Evolutionary conservation across 2,797 vertebrate genomes (phyloP), one percentile per base, ranked within the genome.

Genomic region (Chelonia mydas): DNA sequence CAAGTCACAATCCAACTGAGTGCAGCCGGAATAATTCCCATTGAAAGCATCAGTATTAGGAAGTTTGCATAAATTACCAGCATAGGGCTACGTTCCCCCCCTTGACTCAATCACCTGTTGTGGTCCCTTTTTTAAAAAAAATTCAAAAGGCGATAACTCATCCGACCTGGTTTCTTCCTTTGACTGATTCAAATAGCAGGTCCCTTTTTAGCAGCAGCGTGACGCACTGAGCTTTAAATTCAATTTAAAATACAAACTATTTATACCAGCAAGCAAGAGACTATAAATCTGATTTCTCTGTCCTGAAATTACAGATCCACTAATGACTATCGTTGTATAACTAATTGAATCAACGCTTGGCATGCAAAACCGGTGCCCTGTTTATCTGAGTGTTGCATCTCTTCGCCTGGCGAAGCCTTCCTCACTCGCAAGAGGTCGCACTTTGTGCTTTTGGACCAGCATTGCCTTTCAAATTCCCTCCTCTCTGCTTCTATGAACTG

Each of bases 221-320:
- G 97, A 98, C 97, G 96, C 97, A 97, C 27, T 0, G 92, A 89
- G 93, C 96, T 97, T 97, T 95, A 95, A 97, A 98, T 97, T 97
- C 94, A 97, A 98, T 98, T 97, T 97, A 93, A 92, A 95, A 95
- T 92, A 94, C 96, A 95, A 95, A 96, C 96, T 97, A 97, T 98
- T 97, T 97, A 96, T 97, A 97, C 94, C 96, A 92, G 95, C 92
- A 95, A 96, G 95, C 83, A 96, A 96, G 96, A 95, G 96, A 95
- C 96, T 96, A 92, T 80, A 91, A 92, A 96, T 96, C 96, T 76
- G 95, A 90, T 92, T 92, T 90, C 88, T 94, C 95, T 41, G 41
- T 41, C 41, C 41, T 41, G 41, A 41, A 41, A 41, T 41, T 41
- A 41, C 41, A 41, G 41, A 41, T 41, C 41, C 41, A 41, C 41